These are phyloP conservation scores for Salvator merianae DNA, from an alignment of 2,113 vertebrate species.

Conservation along the genomic window DNA sequence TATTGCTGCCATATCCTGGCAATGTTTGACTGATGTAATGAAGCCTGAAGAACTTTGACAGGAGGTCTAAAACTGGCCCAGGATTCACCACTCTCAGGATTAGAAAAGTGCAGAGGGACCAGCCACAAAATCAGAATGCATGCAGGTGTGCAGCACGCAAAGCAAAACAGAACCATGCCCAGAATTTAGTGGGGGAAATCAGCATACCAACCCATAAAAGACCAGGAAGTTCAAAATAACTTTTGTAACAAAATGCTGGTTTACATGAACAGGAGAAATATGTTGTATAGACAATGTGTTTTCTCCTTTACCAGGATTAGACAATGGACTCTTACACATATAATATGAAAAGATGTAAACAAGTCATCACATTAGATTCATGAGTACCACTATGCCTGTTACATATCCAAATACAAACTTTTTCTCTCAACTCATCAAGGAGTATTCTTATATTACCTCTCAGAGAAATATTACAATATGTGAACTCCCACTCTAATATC, in stretches of 20 bases:
- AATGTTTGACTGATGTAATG: slow-evolving; percentile 5
- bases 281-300: slow-evolving; percentile 37
- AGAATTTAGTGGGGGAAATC: neutral
- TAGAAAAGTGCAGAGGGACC: neutral
- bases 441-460: slow-evolving; percentile 58
- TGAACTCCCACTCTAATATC: slow-evolving; percentile 52
- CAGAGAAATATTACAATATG: slow-evolving; percentile 52
- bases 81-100: neutral
- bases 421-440: slow-evolving; percentile 53
- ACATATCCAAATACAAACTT: slow-evolving; percentile 26
- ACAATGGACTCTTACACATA: slow-evolving; percentile 44
- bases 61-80: neutral
- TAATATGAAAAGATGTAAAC: slow-evolving; percentile 57
- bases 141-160: neutral
- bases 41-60: neutral
- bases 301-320: slow-evolving; percentile 50
- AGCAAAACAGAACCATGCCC: neutral
- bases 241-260: neutral
- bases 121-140: neutral
- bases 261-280: slow-evolving; percentile 30
- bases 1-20: neutral
- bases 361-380: slow-evolving; percentile 54
- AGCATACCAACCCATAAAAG: neutral
- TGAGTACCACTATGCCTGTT: slow-evolving; percentile 38
- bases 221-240: neutral